A percentile compares a stretch with the other conserved stretches of the same genome.
Conservation (phyloP, 2,888 invertebrate genomes). For the Hydriomena furcata region DNA sequence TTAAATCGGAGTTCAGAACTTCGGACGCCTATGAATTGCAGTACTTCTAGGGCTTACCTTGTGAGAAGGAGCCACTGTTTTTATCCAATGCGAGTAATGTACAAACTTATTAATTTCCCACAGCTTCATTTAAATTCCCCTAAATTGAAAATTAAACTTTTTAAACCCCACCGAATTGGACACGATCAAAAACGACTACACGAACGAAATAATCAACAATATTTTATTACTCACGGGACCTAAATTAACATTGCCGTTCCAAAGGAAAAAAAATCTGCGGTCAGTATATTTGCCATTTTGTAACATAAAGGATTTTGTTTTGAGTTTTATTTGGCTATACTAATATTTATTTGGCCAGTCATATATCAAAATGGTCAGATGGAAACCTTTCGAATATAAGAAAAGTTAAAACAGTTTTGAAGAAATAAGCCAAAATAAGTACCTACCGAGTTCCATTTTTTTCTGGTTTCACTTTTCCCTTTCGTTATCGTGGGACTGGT, state of each 20-base stretch:
- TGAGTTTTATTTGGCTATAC: slow-evolving; percentile 22
- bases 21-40: slow-evolving; percentile 37
- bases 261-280: slow-evolving; percentile 22
- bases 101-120: not conserved
- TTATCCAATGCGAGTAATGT: slow-evolving; percentile 3
- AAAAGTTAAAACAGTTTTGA: too few species aligned
- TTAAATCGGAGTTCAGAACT: slow-evolving; percentile 41
- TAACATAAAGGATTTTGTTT: slow-evolving; percentile 23
- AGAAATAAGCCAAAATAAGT: not conserved
- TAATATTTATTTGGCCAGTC: slow-evolving; percentile 18
- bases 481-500: slow-evolving; percentile 17
- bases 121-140: not conserved
- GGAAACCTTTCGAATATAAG: too few species aligned
- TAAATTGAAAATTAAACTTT: slow-evolving; percentile 2
- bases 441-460: not conserved
- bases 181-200: not conserved
- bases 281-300: slow-evolving; percentile 15
- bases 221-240: slow-evolving; percentile 16
- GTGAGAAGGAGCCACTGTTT: too few species aligned
- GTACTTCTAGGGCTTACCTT: slow-evolving; percentile 9
- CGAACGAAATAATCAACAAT: slow-evolving; percentile 4
- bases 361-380: not conserved
- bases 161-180: not conserved
- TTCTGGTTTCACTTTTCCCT: slow-evolving; percentile 12
- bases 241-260: slow-evolving; percentile 24